Evolutionary conservation across 2,113 vertebrate species (phyloP).

Genomic region (Echinops telfairi): DNA sequence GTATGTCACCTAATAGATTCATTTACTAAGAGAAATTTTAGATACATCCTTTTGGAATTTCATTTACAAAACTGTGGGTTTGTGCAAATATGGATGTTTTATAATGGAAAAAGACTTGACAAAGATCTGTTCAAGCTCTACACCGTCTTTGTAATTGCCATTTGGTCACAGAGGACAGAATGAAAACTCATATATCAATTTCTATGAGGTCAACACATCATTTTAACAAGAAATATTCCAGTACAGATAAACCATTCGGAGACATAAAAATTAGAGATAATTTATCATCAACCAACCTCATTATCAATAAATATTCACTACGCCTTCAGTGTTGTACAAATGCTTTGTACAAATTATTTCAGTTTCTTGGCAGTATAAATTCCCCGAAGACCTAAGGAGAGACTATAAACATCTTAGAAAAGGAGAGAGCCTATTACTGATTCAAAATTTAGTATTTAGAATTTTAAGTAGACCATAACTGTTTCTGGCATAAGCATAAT

Average conservation of each 20-base stretch:
- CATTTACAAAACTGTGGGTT: neutral
- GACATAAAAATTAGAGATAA: constrained; percentile 43
- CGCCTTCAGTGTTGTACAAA: neutral
- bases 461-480: constrained; percentile 57
- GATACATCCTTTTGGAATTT: constrained; percentile 22
- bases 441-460: constrained; percentile 64
- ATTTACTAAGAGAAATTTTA: neutral
- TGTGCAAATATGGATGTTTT: neutral
- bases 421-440: constrained; percentile 55
- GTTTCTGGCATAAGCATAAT: constrained; percentile 41
- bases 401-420: constrained; percentile 64
- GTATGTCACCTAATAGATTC: neutral
- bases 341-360: constrained; percentile 47
- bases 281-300: constrained; percentile 57
- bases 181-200: constrained; percentile 45
- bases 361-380: constrained; percentile 42
- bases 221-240: constrained; percentile 45
- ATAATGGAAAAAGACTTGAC: constrained; percentile 39
- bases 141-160: constrained; percentile 8
- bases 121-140: constrained; percentile 3
- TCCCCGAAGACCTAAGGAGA: constrained; percentile 12
- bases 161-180: neutral
- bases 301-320: constrained; percentile 58
- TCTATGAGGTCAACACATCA: neutral
- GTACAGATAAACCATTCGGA: neutral